Conservation (phyloP, 2,888 invertebrate species). For the Pristionchus arcanus region DNA sequence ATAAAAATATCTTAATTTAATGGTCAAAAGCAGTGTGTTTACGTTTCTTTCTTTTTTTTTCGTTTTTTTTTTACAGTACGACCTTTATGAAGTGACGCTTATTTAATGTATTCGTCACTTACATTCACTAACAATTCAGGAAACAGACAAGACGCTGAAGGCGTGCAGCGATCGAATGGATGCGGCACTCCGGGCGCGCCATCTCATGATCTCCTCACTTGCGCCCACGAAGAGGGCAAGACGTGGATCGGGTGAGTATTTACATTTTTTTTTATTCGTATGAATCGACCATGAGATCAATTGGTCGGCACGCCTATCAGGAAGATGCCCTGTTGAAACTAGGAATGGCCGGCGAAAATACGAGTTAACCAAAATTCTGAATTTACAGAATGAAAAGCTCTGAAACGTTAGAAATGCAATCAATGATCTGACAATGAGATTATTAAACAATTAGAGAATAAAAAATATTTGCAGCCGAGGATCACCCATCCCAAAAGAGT, state of each 20-base stretch:
- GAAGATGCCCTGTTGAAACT: not conserved
- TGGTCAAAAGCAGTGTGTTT: too few relatives aligned
- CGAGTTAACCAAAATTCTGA: too few relatives aligned
- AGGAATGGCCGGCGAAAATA: too few relatives aligned
- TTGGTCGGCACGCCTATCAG: too few relatives aligned
- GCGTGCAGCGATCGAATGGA: not conserved
- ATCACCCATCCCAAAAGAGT: not conserved
- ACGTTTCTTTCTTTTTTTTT: too few relatives aligned
- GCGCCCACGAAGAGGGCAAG: slow-evolving; percentile 3
- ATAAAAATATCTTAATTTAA: too few relatives aligned
- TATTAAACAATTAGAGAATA: not conserved
- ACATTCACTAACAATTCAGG: slow-evolving; percentile 5
- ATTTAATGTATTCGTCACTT: too few relatives aligned
- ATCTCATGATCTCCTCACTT: slow-evolving; percentile 39
- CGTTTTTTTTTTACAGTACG: too few relatives aligned
- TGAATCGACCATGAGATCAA: not conserved
- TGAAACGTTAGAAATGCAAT: not conserved
- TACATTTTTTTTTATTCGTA: not conserved
- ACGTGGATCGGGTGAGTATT: not conserved
- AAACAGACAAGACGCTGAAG: not conserved
- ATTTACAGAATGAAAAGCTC: not conserved
- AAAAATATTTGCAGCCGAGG: too few relatives aligned
- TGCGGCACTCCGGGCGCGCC: slow-evolving; percentile 40
- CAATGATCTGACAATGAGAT: too few relatives aligned
- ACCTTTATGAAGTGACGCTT: too few relatives aligned